A percentile compares a stretch with the other conserved stretches of the same genome.
Conservation (phyloP, 2,113 vertebrate genomes). For the Microtus richardsoni region DNA sequence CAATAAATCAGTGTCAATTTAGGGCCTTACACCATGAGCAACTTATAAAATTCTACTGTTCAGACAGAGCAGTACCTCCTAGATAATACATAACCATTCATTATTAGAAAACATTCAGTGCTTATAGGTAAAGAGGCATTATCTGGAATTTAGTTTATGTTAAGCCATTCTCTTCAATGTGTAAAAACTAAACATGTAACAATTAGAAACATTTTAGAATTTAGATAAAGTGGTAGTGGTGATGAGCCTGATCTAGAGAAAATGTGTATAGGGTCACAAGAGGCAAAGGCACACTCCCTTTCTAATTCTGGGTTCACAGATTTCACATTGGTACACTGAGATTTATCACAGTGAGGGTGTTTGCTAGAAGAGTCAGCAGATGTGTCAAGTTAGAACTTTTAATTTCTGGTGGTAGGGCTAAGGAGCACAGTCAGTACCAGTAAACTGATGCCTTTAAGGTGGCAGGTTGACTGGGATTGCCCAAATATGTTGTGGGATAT, state of each 20-base stretch:
- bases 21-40: background rate
- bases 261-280: background rate
- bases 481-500: background rate
- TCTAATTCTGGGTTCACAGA: background rate
- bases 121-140: background rate
- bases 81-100: background rate
- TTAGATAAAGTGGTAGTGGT: background rate
- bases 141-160: background rate
- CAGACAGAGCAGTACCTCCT: background rate
- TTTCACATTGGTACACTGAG: background rate
- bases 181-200: background rate
- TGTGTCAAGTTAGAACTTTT: background rate
- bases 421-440: background rate
- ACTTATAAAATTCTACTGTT: background rate
- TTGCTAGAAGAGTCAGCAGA: background rate
- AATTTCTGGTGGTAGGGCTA: background rate
- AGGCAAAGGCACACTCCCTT: background rate
- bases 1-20: background rate
- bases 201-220: conserved; percentile 31
- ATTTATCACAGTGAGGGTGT: background rate
- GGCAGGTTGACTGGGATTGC: background rate
- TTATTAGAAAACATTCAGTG: background rate
- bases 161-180: background rate
- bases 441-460: background rate
- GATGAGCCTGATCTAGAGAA: background rate